Percentiles rank a stretch among this genome's conserved stretches.
Evolutionary conservation across 2,797 vertebrate species (phyloP).

Genomic region (Tarsius wallacei): DNA sequence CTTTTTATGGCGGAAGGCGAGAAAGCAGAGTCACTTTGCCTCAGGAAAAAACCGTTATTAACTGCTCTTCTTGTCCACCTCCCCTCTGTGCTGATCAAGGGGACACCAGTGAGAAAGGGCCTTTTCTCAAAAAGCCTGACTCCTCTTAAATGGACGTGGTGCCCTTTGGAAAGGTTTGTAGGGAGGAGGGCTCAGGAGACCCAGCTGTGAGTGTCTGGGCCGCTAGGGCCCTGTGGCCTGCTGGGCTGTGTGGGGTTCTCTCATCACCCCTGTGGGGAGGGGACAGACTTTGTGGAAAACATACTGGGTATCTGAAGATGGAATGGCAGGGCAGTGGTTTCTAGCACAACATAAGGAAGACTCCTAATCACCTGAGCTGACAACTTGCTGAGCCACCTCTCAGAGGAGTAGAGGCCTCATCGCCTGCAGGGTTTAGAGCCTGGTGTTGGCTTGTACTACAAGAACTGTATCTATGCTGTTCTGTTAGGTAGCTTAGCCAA

Average conservation of each 20-base stretch:
- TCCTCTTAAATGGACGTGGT: background rate
- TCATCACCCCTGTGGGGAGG: background rate
- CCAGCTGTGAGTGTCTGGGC: background rate
- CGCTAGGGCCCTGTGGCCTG: background rate
- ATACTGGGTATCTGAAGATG: background rate
- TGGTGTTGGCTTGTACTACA: background rate
- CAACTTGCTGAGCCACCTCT: background rate
- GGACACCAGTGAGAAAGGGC: background rate
- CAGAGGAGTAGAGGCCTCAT: accelerated
- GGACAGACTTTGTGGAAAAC: background rate
- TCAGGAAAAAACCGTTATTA: constrained; percentile 33
- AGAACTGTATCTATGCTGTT: background rate
- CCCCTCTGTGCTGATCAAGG: background rate
- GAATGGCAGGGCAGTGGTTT: background rate
- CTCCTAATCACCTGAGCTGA: background rate
- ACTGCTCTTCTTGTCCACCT: background rate
- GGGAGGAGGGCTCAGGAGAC: background rate
- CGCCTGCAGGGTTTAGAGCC: background rate
- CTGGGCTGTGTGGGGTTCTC: background rate
- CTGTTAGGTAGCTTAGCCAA: background rate
- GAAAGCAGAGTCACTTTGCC: background rate
- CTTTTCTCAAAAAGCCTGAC: constrained; percentile 1
- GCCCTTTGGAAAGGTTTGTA: constrained; percentile 4
- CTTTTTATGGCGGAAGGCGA: background rate
- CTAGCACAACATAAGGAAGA: background rate